A percentile compares a stretch with the other conserved stretches of the same genome.
Conservation (phyloP, 1,140 invertebrate genomes). For the Andricus grossulariae region DNA sequence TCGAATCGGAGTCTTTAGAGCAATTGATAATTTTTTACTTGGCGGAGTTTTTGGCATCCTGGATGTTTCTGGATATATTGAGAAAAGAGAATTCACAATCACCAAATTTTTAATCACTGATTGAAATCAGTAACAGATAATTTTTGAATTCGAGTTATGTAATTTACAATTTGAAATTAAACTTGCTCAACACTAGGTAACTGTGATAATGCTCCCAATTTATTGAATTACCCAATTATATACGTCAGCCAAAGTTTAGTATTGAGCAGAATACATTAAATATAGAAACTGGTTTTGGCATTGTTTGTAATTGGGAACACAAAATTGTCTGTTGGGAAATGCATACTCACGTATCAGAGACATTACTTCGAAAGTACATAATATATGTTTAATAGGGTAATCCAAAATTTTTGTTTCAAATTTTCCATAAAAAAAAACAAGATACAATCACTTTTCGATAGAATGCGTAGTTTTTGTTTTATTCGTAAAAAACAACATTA, state of each 20-base stretch:
- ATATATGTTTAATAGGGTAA: background rate
- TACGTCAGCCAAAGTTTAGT: background rate
- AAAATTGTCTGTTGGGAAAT: constrained; percentile 1
- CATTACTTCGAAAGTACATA: background rate
- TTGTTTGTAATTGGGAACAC: background rate
- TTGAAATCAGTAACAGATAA: background rate
- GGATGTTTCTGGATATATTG: too few relatives aligned
- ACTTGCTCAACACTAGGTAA: background rate
- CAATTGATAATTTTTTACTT: too few relatives aligned
- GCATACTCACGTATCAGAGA: background rate
- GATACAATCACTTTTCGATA: too few relatives aligned
- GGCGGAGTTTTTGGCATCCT: too few relatives aligned
- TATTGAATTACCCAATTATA: constrained; percentile 24
- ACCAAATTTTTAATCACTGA: too few relatives aligned
- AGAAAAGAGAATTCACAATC: too few relatives aligned
- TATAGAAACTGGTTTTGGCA: background rate
- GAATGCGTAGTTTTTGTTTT: too few relatives aligned
- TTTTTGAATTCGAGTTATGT: background rate
- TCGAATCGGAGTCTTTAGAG: too few relatives aligned
- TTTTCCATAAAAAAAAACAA: too few relatives aligned
- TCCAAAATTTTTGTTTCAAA: background rate
- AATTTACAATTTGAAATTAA: background rate
- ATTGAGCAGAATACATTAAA: background rate
- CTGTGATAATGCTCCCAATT: constrained; percentile 23
- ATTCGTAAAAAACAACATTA: too few relatives aligned